These are phyloP conservation scores for Drosophila anceps DNA, from an alignment of 2,888 invertebrate species.

Conservation along the genomic window DNA sequence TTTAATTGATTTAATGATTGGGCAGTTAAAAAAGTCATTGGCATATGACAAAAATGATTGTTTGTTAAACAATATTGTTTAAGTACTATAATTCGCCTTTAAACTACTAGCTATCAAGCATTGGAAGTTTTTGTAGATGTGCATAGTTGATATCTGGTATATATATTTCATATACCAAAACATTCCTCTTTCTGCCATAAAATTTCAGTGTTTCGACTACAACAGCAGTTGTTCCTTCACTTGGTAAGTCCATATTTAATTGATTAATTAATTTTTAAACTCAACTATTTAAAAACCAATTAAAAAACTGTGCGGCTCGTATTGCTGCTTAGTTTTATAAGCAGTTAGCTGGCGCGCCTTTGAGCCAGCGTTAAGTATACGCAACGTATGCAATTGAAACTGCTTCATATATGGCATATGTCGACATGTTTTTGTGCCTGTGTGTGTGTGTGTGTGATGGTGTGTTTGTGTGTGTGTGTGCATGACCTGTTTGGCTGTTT, in stretches of 20 bases:
- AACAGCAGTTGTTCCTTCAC: too few species aligned
- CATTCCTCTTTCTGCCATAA: neutral
- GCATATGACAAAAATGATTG: neutral
- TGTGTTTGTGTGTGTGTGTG: constrained; percentile 20
- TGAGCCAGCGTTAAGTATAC: constrained; percentile 36
- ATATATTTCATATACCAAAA: neutral
- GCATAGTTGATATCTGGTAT: neutral
- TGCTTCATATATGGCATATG: constrained; percentile 7
- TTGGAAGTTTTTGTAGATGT: neutral
- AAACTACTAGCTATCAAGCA: neutral
- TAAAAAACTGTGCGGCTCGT: neutral
- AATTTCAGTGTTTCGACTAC: neutral
- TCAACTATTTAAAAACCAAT: constrained; percentile 5
- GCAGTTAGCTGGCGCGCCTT: constrained; percentile 4
- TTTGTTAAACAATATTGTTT: neutral
- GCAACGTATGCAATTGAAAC: constrained; percentile 19
- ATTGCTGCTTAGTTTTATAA: constrained; percentile 10
- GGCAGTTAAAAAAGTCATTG: neutral
- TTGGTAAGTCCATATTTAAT: neutral
- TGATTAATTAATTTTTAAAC: neutral
- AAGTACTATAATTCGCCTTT: neutral
- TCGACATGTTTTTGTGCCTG: constrained; percentile 20
- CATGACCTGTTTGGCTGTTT: constrained; percentile 35
- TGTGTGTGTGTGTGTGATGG: constrained; percentile 24
- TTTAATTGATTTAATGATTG: neutral